Evolutionary conservation across 2,888 invertebrate species (phyloP).

Genomic region (Perizoma flavofasciatum): DNA sequence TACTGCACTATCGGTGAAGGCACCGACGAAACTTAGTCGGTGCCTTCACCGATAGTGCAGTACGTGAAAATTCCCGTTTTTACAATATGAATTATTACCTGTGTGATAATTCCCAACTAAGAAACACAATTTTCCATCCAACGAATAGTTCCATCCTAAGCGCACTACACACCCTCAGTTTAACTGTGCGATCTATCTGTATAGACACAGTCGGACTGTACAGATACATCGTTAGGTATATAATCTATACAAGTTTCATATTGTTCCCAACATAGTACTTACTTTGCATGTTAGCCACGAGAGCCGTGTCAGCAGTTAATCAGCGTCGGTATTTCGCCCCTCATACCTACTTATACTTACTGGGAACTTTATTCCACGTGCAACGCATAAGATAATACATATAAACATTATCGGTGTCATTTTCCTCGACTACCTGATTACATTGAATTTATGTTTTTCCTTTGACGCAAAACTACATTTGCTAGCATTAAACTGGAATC

Average conservation of each 20-base stretch:
- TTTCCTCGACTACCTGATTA: conserved; percentile 61
- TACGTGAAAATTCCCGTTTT: too few relatives aligned
- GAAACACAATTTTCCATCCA: too few relatives aligned
- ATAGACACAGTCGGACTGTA: conserved; percentile 21
- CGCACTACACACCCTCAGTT: too few relatives aligned
- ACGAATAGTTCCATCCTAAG: too few relatives aligned
- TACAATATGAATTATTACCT: too few relatives aligned
- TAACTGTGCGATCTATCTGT: too few relatives aligned
- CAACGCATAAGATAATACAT: conserved; percentile 39
- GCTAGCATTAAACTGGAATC: too few relatives aligned
- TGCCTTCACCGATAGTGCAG: too few relatives aligned
- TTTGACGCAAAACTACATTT: conserved; percentile 48
- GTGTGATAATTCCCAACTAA: too few relatives aligned
- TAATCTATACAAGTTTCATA: conserved; percentile 6
- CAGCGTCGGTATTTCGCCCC: conserved; percentile 47
- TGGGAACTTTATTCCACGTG: conserved; percentile 68
- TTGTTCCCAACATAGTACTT: conserved; percentile 49
- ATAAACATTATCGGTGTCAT: conserved; percentile 51
- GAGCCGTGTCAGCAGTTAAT: conserved; percentile 47
- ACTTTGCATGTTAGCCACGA: conserved; percentile 40
- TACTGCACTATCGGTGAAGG: too few relatives aligned
- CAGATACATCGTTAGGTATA: too few relatives aligned
- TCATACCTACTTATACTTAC: conserved; percentile 47
- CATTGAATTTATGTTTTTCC: conserved; percentile 59
- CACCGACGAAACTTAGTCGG: too few relatives aligned